Conservation (phyloP, 92 coral and sea anemone species). For the Zoanthus gigantus region DNA sequence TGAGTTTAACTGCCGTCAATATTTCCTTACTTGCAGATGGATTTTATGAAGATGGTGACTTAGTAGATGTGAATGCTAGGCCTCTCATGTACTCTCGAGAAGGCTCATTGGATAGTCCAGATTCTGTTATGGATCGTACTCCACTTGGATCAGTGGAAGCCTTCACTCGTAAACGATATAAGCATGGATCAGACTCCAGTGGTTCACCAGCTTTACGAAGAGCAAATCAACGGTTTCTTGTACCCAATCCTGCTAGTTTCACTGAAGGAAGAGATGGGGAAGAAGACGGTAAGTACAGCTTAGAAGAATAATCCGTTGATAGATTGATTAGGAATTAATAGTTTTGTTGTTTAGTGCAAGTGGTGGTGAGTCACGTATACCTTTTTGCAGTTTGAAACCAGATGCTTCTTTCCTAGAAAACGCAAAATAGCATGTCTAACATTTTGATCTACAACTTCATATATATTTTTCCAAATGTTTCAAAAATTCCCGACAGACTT, state of each 20-base stretch:
- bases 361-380: neutral
- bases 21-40: slow-evolving; percentile 55
- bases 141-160: slow-evolving; percentile 92
- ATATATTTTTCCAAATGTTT: no score
- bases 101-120: slow-evolving; percentile 67
- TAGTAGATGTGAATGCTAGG: slow-evolving; percentile 77
- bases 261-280: slow-evolving; percentile 16
- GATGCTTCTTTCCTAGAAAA: no score
- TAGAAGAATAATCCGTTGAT: neutral
- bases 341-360: neutral
- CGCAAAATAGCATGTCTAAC: no score
- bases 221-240: slow-evolving; percentile 33
- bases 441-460: no score
- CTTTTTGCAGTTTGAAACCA: no score
- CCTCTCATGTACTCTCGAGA: slow-evolving; percentile 89
- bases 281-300: slow-evolving; percentile 2
- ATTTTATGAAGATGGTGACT: slow-evolving; percentile 85
- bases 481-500: no score
- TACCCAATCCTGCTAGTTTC: slow-evolving; percentile 30
- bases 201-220: slow-evolving; percentile 78
- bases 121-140: slow-evolving; percentile 79
- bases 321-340: neutral
- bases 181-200: slow-evolving; percentile 79
- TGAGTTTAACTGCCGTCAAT: neutral
- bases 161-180: slow-evolving; percentile 87